These are phyloP conservation scores for Lipotes vexillifer DNA, from an alignment of 2,113 vertebrate genomes.

Conservation along the genomic window DNA sequence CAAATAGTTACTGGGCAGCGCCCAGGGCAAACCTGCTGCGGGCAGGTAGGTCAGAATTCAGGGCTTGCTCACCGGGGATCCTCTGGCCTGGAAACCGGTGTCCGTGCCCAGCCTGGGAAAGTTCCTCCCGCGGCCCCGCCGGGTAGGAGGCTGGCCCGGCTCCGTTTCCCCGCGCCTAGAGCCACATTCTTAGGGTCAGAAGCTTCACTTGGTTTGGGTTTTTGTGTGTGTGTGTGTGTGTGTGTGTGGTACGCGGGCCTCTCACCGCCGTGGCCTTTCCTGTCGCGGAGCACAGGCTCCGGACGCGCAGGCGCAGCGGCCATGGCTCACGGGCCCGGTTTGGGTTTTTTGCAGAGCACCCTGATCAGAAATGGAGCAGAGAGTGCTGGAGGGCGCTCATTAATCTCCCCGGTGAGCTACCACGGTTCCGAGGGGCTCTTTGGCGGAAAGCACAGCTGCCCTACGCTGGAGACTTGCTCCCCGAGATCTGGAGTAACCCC, in stretches of 20 bases:
- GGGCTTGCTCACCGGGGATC: not conserved
- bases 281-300: no score
- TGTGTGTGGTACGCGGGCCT: no score
- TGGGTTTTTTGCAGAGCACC: conserved; percentile 57
- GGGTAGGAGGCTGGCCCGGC: conserved; percentile 63
- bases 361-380: conserved; percentile 59
- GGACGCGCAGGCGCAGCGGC: no score
- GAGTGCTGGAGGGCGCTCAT: conserved; percentile 8
- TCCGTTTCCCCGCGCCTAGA: not conserved
- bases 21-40: not conserved
- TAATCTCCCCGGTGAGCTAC: conserved; percentile 53
- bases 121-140: conserved; percentile 57
- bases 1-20: not conserved
- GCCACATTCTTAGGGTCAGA: conserved; percentile 35
- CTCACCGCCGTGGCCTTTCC: no score
- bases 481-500: not conserved
- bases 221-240: no score
- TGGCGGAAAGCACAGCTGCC: not conserved
- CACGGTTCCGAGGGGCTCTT: not conserved
- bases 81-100: not conserved
- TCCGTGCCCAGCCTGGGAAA: conserved; percentile 40
- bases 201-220: not conserved
- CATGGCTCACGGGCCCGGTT: not conserved
- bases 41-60: conserved; percentile 36
- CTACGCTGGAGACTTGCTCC: not conserved